Conservation (phyloP, 2,113 vertebrate species). For the Ellobius talpinus region DNA sequence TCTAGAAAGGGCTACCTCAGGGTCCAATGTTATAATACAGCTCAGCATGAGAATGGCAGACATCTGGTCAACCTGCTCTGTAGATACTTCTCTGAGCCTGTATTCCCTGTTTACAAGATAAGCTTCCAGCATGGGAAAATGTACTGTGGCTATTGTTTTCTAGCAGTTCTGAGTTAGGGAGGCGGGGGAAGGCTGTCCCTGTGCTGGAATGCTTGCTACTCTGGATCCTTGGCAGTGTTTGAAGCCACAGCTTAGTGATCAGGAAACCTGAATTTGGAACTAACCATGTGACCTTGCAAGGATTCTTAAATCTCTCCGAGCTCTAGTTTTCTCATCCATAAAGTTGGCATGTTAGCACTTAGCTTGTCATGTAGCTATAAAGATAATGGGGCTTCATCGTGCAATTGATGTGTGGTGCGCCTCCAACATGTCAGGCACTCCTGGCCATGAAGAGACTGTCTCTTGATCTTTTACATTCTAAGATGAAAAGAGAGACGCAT, state of each 20-base stretch:
- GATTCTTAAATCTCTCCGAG: background rate
- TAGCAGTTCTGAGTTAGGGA: background rate
- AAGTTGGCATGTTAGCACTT: slow-evolving; percentile 1
- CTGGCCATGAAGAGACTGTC: fast-evolving
- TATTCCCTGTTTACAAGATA: background rate
- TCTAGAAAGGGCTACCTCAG: background rate
- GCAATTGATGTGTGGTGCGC: too few relatives aligned
- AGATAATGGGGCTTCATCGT: background rate
- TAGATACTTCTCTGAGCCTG: background rate
- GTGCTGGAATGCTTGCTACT: background rate
- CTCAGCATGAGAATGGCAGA: background rate
- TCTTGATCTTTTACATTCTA: background rate
- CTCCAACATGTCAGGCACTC: background rate
- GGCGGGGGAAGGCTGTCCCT: background rate
- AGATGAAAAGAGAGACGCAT: background rate
- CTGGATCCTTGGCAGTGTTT: background rate
- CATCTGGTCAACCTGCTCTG: background rate
- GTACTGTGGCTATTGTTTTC: background rate
- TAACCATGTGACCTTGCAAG: background rate
- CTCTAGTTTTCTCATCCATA: slow-evolving; percentile 36
- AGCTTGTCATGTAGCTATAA: background rate
- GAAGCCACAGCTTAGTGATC: background rate
- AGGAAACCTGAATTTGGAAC: background rate
- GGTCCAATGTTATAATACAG: background rate
- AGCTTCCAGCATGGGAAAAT: background rate